These are phyloP conservation scores for Callinectes sapidus DNA, from an alignment of 2,888 invertebrate species.

Conservation along the genomic window DNA sequence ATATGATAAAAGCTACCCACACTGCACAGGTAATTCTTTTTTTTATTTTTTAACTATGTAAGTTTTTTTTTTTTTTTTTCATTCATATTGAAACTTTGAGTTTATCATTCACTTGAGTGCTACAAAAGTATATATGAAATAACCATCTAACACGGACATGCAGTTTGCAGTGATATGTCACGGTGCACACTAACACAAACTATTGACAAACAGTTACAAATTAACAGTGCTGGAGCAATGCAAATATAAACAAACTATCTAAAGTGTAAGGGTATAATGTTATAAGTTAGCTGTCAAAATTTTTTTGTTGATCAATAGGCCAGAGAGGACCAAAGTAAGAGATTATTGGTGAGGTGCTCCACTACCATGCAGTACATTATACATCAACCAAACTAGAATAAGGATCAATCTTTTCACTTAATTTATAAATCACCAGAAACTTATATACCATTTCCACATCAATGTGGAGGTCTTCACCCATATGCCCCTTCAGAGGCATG, in stretches of 20 bases:
- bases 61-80: no score
- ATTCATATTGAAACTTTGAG: no score
- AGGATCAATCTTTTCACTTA: background rate
- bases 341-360: background rate
- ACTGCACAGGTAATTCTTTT: background rate
- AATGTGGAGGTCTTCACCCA: background rate
- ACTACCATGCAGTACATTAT: background rate
- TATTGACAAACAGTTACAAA: background rate
- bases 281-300: background rate
- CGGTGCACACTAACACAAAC: background rate
- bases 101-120: background rate
- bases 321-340: background rate
- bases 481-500: background rate
- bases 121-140: background rate
- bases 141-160: background rate
- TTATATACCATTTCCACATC: conserved; percentile 19
- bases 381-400: background rate
- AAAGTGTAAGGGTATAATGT: background rate
- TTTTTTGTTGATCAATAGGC: background rate
- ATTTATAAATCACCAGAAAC: background rate
- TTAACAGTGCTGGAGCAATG: background rate
- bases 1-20: background rate
- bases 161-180: background rate
- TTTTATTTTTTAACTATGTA: background rate
- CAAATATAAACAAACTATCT: background rate